A percentile compares a stretch with the other conserved stretches of the same genome.
phyloP scores from a whole-genome alignment of 2,888 invertebrate genomes.

The Iselma pallidipennis region DNA sequence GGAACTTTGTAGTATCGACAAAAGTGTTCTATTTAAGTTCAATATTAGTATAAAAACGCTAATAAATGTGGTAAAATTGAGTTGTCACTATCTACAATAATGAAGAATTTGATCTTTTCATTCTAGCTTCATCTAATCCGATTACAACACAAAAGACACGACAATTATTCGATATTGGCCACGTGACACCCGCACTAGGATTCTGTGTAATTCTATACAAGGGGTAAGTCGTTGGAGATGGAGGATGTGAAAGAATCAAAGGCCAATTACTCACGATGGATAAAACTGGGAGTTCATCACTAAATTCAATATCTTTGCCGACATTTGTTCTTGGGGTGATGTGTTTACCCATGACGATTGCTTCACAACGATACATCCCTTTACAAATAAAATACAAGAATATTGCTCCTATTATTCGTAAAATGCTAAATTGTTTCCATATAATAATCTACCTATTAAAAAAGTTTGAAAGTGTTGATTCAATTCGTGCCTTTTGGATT shows the following conservation, averaged over 20 bases:
- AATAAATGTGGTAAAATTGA: neutral
- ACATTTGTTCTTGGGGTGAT: slow-evolving; percentile 12
- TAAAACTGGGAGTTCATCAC: slow-evolving; percentile 21
- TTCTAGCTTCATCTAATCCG: neutral
- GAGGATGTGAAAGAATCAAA: slow-evolving; percentile 10
- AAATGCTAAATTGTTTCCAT: no score
- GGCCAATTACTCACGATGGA: slow-evolving; percentile 19
- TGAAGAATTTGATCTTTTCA: neutral
- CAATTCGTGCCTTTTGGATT: neutral
- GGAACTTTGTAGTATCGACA: slow-evolving; percentile 17
- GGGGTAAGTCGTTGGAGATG: neutral
- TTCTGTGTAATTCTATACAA: neutral
- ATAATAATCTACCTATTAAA: no score
- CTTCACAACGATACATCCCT: neutral
- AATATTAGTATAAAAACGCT: no score
- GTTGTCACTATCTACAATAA: neutral
- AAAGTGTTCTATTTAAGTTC: slow-evolving; percentile 21
- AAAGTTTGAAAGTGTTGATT: no score
- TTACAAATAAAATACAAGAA: no score
- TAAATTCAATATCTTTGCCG: slow-evolving; percentile 12
- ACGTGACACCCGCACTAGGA: slow-evolving; percentile 7
- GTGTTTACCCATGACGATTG: slow-evolving; percentile 8
- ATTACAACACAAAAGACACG: slow-evolving; percentile 9
- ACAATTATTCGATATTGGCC: slow-evolving; percentile 8
- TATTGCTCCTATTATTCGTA: no score